Evolutionary conservation across 2,113 vertebrate species (phyloP), one percentile per base, ranked within the genome.

Genomic region (Motacilla tschutschensis): DNA sequence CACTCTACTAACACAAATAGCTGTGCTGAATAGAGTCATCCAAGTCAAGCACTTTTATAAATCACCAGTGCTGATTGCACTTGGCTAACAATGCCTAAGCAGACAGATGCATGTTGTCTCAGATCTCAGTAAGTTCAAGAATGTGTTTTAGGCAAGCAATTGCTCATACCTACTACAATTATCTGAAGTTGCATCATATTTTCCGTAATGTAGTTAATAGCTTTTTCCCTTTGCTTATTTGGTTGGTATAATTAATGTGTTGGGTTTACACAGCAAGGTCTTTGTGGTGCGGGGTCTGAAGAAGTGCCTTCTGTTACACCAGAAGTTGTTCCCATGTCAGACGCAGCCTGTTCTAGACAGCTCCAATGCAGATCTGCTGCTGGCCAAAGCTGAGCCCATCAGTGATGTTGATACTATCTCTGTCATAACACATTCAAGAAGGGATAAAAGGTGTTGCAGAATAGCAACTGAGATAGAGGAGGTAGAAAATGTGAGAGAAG

Each of bases 391-490:
- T 8, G 28, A 79, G 28, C 8, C 15, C 11, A 36, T 41, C 21
- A n/a, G 15, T 17, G 11, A 17, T 11, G 4, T 8, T 44, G 17
- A 5, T 17, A 35, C 5, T 2, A 1, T 7, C 6, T 64, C 33
- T 64, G 26, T 29, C 33, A 26, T 26, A 59, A 53, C 2, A 36
- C 14, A 35, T 31, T 33, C 51, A 47, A 58, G 26, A 50, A 57
- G 33, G 17, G 24, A 47, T 17, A 62, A 55, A 75, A 74, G 17
- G 4, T 12, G 1, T 9, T 69, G 8, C 15, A 33, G 51, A 66
- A 22, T 3, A 46, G 8, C 12, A 74, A 7, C 21, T 59, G 14
- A 14, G 26, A 70, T 14, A 51, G 20, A 55, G 14, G 48, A 44
- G 16, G 5, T n/a, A 66, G 24, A 44, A 81, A 54, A 81, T 29